Evolutionary conservation across 2,888 invertebrate genomes (phyloP).

Genomic region (Entomobrya multifasciata): DNA sequence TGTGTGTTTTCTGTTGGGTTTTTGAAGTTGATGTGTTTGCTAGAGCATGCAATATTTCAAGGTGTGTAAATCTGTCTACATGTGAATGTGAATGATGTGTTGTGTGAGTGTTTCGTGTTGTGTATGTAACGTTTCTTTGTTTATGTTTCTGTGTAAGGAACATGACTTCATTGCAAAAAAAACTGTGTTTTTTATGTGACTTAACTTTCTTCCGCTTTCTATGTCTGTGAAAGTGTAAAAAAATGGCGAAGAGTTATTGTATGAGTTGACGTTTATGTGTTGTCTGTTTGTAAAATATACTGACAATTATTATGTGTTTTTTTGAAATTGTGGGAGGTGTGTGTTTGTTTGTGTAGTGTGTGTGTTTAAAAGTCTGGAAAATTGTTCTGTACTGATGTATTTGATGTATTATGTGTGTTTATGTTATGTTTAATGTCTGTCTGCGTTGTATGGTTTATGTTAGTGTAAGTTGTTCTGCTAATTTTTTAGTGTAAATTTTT

Average conservation of each 20-base stretch:
- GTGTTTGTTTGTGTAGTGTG: not conserved
- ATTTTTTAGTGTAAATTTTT: no score
- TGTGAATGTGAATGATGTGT: no score
- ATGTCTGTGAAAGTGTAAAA: no score
- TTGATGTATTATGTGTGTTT: not conserved
- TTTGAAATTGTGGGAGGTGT: not conserved
- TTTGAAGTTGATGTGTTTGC: no score
- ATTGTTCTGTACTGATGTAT: not conserved
- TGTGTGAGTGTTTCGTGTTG: conserved; percentile 6
- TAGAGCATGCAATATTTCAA: no score
- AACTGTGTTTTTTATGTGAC: not conserved
- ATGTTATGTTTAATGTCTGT: conserved; percentile 6
- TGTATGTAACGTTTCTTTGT: not conserved
- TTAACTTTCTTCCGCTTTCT: not conserved
- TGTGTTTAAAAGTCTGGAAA: not conserved
- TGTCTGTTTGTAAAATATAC: not conserved
- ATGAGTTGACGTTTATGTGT: not conserved
- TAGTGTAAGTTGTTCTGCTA: no score
- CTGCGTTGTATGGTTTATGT: no score
- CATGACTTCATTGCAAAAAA: not conserved
- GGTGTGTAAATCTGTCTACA: no score
- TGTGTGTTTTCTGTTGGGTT: not conserved
- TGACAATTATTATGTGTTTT: not conserved
- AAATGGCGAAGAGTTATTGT: not conserved
- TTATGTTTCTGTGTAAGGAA: not conserved